These are phyloP conservation scores for Lepidurus arcticus DNA, from an alignment of 1,140 invertebrate species.

Conservation along the genomic window DNA sequence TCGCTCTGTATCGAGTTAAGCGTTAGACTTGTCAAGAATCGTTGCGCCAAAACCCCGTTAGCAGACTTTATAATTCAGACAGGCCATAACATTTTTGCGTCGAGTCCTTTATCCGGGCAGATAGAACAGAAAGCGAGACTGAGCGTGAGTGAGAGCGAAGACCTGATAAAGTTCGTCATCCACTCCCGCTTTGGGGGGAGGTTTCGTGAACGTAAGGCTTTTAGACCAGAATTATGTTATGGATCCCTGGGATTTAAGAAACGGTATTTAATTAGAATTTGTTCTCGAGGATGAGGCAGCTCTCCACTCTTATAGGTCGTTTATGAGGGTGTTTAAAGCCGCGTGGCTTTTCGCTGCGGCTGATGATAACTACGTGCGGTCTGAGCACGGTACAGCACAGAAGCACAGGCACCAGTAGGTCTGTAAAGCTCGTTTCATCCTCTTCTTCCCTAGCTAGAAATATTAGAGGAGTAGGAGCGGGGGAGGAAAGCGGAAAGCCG, in stretches of 20 bases:
- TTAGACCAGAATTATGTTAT: background rate
- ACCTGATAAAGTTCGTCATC: background rate
- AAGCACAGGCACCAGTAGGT: background rate
- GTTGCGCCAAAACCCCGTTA: background rate
- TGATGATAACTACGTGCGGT: background rate
- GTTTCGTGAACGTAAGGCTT: background rate
- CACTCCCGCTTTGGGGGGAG: background rate
- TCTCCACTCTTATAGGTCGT: background rate
- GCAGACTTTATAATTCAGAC: background rate
- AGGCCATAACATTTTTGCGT: background rate
- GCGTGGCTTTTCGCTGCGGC: too few relatives aligned
- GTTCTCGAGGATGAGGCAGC: background rate
- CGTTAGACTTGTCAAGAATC: background rate
- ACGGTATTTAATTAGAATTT: conserved; percentile 1
- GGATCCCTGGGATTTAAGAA: background rate
- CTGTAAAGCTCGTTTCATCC: background rate
- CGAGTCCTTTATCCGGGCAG: background rate
- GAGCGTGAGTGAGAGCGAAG: background rate
- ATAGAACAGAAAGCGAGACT: background rate
- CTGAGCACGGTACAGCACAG: background rate
- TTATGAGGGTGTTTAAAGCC: background rate
- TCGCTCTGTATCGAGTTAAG: conserved; percentile 19
- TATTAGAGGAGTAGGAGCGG: background rate
- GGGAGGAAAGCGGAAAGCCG: background rate
- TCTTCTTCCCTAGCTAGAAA: background rate